A percentile compares a stretch with the other conserved stretches of the same genome.
These are phyloP conservation scores for Urocynchramus pylzowi DNA, from an alignment of 2,113 vertebrate species.

Conservation along the genomic window DNA sequence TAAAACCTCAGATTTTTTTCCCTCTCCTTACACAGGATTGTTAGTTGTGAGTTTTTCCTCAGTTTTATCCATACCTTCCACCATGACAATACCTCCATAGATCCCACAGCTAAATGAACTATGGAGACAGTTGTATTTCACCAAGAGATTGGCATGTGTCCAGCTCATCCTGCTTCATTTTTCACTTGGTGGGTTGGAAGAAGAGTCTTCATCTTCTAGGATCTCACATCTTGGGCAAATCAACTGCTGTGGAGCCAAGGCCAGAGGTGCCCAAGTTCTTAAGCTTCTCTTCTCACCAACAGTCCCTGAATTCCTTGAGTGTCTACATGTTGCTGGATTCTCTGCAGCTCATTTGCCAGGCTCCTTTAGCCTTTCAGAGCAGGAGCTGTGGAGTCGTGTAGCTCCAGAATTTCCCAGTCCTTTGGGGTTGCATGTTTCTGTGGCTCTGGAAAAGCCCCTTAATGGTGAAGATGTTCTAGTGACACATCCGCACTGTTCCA, in stretches of 20 bases:
- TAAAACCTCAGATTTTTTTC: neutral
- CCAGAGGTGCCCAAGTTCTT: neutral
- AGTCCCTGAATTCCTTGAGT: neutral
- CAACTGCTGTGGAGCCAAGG: neutral
- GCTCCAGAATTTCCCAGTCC: neutral
- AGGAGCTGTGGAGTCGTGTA: neutral
- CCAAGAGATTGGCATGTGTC: neutral
- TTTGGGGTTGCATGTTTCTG: fast-evolving
- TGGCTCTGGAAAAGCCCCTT: neutral
- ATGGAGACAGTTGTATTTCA: neutral
- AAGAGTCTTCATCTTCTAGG: neutral
- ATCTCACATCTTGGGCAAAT: neutral
- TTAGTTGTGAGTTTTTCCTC: neutral
- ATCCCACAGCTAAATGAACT: neutral
- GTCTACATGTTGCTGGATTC: neutral
- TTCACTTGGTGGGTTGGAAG: neutral
- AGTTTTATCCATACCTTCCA: neutral
- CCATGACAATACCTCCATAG: neutral
- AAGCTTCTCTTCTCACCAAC: neutral
- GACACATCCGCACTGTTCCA: neutral
- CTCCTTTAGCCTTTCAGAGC: neutral
- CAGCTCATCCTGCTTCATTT: neutral
- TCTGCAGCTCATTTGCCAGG: neutral
- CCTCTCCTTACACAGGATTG: neutral
- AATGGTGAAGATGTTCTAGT: neutral